phyloP scores from a whole-genome alignment of 2,888 invertebrate species.

The Caenorhabditis japonica region DNA sequence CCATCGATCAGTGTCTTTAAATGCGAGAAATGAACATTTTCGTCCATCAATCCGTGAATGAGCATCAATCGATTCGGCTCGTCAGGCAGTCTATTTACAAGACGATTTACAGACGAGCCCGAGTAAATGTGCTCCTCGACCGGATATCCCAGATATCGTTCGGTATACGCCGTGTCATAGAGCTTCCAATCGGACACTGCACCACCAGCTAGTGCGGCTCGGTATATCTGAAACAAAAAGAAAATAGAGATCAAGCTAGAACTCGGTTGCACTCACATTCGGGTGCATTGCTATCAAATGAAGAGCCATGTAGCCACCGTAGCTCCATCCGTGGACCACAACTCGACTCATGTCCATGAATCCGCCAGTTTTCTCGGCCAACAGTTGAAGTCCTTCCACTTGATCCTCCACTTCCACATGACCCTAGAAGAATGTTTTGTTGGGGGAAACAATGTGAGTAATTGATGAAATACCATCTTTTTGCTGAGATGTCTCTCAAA shows the following conservation, averaged over 20 bases:
- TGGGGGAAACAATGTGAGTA: too few relatives aligned
- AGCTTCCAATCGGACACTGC: slow-evolving; percentile 97
- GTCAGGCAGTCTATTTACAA: slow-evolving; percentile 90
- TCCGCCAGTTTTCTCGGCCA: slow-evolving; percentile 80
- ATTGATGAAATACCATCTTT: slow-evolving; percentile 81
- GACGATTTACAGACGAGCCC: slow-evolving; percentile 87
- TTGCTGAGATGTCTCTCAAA: slow-evolving; percentile 92
- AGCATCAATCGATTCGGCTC: slow-evolving; percentile 88
- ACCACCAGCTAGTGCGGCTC: slow-evolving; percentile 88
- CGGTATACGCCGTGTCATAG: slow-evolving; percentile 98
- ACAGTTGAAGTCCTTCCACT: slow-evolving; percentile 90
- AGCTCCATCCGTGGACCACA: slow-evolving; percentile 98
- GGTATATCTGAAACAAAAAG: slow-evolving; percentile 77
- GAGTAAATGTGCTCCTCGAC: slow-evolving; percentile 78
- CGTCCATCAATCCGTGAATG: slow-evolving; percentile 93
- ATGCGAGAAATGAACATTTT: slow-evolving; percentile 98
- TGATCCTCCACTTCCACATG: slow-evolving; percentile 94
- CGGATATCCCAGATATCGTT: slow-evolving; percentile 81
- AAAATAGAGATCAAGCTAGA: slow-evolving; percentile 4
- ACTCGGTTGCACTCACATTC: slow-evolving; percentile 80
- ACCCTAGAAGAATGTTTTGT: slow-evolving; percentile 81
- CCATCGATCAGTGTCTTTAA: slow-evolving; percentile 91
- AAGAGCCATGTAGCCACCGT: slow-evolving; percentile 96
- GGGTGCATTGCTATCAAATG: slow-evolving; percentile 93
- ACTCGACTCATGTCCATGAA: slow-evolving; percentile 92